phyloP scores from a whole-genome alignment of 2,888 invertebrate species.

The Gibbula magus region DNA sequence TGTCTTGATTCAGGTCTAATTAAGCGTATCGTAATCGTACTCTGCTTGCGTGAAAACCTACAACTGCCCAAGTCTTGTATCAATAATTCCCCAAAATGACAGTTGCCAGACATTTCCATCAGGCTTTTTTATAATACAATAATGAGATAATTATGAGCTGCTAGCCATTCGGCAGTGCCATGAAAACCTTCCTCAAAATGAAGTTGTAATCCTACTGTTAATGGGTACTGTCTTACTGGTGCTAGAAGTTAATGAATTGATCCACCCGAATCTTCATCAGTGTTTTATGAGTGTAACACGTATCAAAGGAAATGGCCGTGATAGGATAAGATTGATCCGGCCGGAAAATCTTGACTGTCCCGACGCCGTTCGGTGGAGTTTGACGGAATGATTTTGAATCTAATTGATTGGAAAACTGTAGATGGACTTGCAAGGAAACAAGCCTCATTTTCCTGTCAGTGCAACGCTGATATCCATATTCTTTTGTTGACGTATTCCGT shows the following conservation, averaged over 20 bases:
- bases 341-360: not conserved
- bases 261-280: not conserved
- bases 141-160: not conserved
- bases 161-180: not conserved
- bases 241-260: not conserved
- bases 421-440: not conserved
- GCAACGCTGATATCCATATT: not conserved
- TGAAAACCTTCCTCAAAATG: not conserved
- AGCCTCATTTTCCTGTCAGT: not conserved
- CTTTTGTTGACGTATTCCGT: too few relatives aligned
- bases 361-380: not conserved
- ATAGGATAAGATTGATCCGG: not conserved
- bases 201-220: not conserved
- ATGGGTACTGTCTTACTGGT: not conserved
- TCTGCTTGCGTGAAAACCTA: not conserved
- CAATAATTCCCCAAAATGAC: not conserved
- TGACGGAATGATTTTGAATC: not conserved
- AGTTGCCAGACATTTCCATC: not conserved
- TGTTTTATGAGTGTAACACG: not conserved
- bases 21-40: not conserved
- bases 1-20: not conserved
- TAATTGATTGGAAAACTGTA: conserved; percentile 2
- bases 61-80: not conserved
- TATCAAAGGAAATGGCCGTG: not conserved
- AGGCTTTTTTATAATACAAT: not conserved